Percentiles rank a stretch among this genome's conserved stretches.
These are phyloP conservation scores for Hedychridium roseum DNA, from an alignment of 2,888 invertebrate species.

Conservation along the genomic window DNA sequence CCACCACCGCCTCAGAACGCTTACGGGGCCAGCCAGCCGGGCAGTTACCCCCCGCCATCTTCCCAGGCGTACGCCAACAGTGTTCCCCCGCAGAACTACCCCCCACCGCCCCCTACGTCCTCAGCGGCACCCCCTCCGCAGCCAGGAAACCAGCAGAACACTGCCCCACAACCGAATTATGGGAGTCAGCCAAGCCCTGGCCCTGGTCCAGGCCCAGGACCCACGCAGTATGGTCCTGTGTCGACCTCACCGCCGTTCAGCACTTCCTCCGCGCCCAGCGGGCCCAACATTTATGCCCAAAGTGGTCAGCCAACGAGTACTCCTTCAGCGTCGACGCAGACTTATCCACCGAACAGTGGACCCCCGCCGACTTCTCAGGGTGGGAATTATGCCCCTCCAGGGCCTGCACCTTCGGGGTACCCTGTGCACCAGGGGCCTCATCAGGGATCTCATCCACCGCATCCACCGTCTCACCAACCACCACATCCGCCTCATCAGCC, in stretches of 20 bases:
- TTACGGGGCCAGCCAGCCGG: slow-evolving; percentile 56
- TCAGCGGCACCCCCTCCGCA: slow-evolving; percentile 55
- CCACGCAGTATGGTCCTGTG: slow-evolving; percentile 57
- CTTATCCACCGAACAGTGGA: slow-evolving; percentile 70
- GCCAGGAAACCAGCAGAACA: slow-evolving; percentile 66
- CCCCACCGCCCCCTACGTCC: slow-evolving; percentile 67
- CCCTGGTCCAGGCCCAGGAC: slow-evolving; percentile 59
- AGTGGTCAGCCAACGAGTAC: slow-evolving; percentile 61
- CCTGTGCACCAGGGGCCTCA: slow-evolving; percentile 66
- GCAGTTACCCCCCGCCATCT: slow-evolving; percentile 65
- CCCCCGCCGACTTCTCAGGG: slow-evolving; percentile 60
- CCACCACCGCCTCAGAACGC: slow-evolving; percentile 56
- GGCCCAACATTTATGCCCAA: slow-evolving; percentile 60
- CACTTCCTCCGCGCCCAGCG: slow-evolving; percentile 49
- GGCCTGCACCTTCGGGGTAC: slow-evolving; percentile 72
- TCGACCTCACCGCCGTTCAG: slow-evolving; percentile 62
- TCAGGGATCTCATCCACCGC: slow-evolving; percentile 62
- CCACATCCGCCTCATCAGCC: slow-evolving; percentile 57
- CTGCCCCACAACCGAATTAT: slow-evolving; percentile 64
- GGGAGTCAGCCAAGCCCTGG: slow-evolving; percentile 68
- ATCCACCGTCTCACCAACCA: slow-evolving; percentile 57
- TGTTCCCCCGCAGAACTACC: slow-evolving; percentile 57
- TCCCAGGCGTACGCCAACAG: slow-evolving; percentile 66
- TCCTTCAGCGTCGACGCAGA: slow-evolving; percentile 65
- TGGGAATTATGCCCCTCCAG: slow-evolving; percentile 63